Percentiles rank a stretch among this genome's conserved stretches.
Conservation (phyloP, 2,888 invertebrate genomes). For the Bugula neritina region DNA sequence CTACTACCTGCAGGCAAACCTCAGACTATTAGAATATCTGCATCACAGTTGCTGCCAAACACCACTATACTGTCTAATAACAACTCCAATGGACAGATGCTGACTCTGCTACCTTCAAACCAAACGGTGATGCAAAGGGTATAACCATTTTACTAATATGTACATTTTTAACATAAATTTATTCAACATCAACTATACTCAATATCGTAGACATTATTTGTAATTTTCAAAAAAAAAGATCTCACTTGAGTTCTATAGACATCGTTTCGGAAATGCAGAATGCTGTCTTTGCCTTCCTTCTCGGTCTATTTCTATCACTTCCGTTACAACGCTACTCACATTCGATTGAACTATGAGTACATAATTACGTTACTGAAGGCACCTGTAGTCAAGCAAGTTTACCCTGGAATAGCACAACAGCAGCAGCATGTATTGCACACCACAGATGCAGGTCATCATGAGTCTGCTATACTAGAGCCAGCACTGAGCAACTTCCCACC, state of each 20-base stretch:
- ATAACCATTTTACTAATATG: not conserved
- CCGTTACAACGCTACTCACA: too few species aligned
- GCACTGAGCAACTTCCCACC: not conserved
- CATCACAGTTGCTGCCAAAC: conserved; percentile 40
- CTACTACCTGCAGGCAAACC: not conserved
- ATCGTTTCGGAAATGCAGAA: too few species aligned
- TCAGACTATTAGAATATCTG: conserved; percentile 6
- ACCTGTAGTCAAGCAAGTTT: not conserved
- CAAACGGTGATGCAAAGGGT: conserved; percentile 8
- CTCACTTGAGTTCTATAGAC: too few species aligned
- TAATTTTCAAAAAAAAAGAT: too few species aligned
- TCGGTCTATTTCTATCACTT: too few species aligned
- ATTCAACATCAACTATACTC: too few species aligned
- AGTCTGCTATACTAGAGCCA: not conserved
- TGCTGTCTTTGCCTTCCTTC: too few species aligned
- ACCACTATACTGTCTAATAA: conserved; percentile 41
- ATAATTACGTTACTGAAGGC: not conserved
- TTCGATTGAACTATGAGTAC: too few species aligned
- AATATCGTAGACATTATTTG: too few species aligned
- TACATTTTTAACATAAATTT: too few species aligned
- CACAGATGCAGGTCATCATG: not conserved
- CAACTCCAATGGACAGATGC: not conserved
- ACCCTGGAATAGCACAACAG: not conserved
- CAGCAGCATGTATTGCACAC: not conserved
- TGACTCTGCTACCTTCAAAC: not conserved